Evolutionary conservation across 2,888 invertebrate species (phyloP).

Genomic region (Adelognathus sp.): DNA sequence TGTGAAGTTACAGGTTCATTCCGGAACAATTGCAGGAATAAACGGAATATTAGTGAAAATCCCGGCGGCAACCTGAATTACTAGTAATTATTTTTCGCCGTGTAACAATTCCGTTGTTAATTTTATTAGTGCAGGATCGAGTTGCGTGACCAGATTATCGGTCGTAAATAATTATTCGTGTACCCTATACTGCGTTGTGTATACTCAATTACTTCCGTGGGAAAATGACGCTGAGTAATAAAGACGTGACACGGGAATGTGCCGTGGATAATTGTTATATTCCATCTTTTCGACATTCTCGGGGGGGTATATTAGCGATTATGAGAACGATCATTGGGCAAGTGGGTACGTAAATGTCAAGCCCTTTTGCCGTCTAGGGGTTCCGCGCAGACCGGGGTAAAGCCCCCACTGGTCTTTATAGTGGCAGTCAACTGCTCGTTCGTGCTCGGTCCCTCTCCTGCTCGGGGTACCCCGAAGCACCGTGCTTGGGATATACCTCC

Average conservation of each 20-base stretch:
- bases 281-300: slow-evolving; percentile 64
- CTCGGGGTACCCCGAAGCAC: slow-evolving; percentile 35
- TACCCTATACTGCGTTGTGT: not conserved
- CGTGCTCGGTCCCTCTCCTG: slow-evolving; percentile 50
- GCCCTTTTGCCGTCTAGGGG: slow-evolving; percentile 73
- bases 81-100: too few species aligned
- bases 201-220: too few species aligned
- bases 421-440: slow-evolving; percentile 55
- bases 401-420: slow-evolving; percentile 64
- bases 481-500: slow-evolving; percentile 51
- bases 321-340: slow-evolving; percentile 74
- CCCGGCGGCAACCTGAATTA: too few species aligned
- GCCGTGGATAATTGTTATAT: slow-evolving; percentile 65
- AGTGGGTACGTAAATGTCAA: slow-evolving; percentile 76
- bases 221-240: slow-evolving; percentile 47
- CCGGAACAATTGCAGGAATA: too few species aligned
- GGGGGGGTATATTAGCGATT: slow-evolving; percentile 67
- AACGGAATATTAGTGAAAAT: too few species aligned
- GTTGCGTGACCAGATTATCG: slow-evolving; percentile 10
- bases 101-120: slow-evolving; percentile 16
- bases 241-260: slow-evolving; percentile 53
- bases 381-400: slow-evolving; percentile 60
- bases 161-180: slow-evolving; percentile 43
- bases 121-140: not conserved
- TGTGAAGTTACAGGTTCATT: too few species aligned